Conservation (phyloP, 2,113 vertebrate genomes). For the Sprattus sprattus region DNA sequence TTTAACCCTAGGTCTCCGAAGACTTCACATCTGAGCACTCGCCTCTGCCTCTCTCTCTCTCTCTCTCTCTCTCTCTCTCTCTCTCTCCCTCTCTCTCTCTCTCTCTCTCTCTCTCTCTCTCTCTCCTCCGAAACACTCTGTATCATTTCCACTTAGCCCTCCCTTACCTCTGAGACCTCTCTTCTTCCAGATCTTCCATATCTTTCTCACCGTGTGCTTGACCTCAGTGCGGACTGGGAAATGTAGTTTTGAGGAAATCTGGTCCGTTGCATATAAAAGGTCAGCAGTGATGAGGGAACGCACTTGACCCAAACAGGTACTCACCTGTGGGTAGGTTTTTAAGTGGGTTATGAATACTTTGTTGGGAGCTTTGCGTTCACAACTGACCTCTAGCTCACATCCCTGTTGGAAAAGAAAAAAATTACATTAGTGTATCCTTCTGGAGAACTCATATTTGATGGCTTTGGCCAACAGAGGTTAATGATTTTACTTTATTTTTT, state of each 20-base stretch:
- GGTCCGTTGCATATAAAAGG: not conserved
- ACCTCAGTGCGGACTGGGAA: not conserved
- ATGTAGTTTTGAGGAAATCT: not conserved
- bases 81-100: not conserved
- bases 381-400: not conserved
- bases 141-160: conserved; percentile 1
- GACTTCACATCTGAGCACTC: not conserved
- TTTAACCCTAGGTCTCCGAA: not conserved
- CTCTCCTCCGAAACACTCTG: not conserved
- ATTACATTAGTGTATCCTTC: not conserved
- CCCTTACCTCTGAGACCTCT: not conserved
- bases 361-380: not conserved
- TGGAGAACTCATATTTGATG: not conserved
- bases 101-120: not conserved
- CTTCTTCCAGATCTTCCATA: not conserved
- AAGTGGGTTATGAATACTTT: not conserved
- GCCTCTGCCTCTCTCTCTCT: not conserved
- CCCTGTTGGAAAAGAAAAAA: not conserved
- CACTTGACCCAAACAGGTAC: not conserved
- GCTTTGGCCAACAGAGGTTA: not conserved
- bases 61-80: not conserved
- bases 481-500: not conserved
- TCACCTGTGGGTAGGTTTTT: not conserved
- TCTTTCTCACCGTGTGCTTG: not conserved
- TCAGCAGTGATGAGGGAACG: not conserved